Conservation (phyloP, 2,888 invertebrate genomes). For the Philhelius pedissequus region DNA sequence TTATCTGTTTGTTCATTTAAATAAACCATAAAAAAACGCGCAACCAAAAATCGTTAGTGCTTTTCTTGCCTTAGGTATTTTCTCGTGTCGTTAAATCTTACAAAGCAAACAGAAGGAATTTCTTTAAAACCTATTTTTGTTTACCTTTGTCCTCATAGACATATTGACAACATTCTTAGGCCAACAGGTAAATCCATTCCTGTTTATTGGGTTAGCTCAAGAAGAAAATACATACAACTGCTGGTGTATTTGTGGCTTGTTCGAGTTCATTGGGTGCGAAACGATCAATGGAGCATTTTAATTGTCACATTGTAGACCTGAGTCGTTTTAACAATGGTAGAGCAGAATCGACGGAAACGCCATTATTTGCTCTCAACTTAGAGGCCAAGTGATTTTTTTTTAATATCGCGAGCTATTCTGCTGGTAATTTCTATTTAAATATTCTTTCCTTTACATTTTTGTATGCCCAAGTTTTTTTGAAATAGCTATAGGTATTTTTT, state of each 20-base stretch:
- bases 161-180: no score
- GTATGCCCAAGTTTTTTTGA: background rate
- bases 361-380: constrained; percentile 51
- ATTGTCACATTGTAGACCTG: constrained; percentile 53
- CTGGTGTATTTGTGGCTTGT: background rate
- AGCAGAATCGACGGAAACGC: background rate
- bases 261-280: background rate
- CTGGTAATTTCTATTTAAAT: constrained; percentile 29
- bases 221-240: background rate
- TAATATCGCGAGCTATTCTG: constrained; percentile 42
- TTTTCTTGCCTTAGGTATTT: no score
- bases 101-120: no score
- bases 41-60: no score
- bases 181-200: background rate
- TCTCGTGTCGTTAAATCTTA: no score
- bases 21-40: no score
- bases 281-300: constrained; percentile 47
- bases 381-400: constrained; percentile 35
- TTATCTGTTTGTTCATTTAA: no score
- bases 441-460: background rate
- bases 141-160: no score
- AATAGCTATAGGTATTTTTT: no score
- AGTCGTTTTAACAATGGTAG: constrained; percentile 60
- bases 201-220: background rate
- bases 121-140: no score